Evolutionary conservation across 1,140 invertebrate species (phyloP).

Genomic region (Onthophagus taurus): DNA sequence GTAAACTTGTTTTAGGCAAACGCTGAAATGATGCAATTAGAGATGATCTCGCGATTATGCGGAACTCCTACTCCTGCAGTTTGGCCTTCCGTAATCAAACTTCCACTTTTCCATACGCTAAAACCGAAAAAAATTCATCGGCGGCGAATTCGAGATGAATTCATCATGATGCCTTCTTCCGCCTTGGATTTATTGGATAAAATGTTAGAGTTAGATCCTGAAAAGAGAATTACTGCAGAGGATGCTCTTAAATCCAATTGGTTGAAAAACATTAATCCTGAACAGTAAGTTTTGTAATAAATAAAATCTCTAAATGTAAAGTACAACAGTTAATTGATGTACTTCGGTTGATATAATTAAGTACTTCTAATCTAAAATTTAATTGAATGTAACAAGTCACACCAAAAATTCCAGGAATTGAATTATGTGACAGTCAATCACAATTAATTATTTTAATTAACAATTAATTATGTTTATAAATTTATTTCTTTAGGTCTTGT

Average conservation of each 20-base stretch:
- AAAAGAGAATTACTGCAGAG: conserved; percentile 85
- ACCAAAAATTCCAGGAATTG: too few species aligned
- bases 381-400: too few species aligned
- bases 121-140: conserved; percentile 88
- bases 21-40: conserved; percentile 87
- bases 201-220: conserved; percentile 95
- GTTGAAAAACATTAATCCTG: conserved; percentile 85
- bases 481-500: too few species aligned
- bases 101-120: conserved; percentile 85
- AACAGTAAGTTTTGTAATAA: conserved; percentile 66
- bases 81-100: conserved; percentile 94
- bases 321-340: too few species aligned
- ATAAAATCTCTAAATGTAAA: too few species aligned
- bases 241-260: conserved; percentile 91
- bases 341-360: too few species aligned
- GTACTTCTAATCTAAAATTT: too few species aligned
- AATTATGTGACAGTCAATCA: too few species aligned
- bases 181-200: conserved; percentile 91
- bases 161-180: conserved; percentile 76
- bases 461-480: too few species aligned
- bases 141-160: conserved; percentile 84
- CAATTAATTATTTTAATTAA: too few species aligned
- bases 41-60: conserved; percentile 90
- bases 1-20: conserved; percentile 56
- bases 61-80: conserved; percentile 94